Evolutionary conservation across 2,113 vertebrate species (phyloP), one percentile per base, ranked within the genome.

Genomic region (Shinisaurus crocodilurus): DNA sequence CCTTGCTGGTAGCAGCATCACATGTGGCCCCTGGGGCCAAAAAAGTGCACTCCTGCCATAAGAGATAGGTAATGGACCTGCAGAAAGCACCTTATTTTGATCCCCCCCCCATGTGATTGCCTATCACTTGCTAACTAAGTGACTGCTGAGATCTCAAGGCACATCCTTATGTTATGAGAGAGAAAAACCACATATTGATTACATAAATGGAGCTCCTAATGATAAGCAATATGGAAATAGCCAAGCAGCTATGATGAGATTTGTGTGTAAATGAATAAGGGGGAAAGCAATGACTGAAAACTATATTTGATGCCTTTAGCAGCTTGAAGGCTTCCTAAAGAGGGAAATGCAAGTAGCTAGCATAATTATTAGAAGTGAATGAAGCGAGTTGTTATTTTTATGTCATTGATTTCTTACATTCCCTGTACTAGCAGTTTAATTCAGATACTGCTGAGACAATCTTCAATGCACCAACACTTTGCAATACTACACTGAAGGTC

Each of bases 361-460:
- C 1, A 3, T 23, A 82, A 94, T 91, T 94, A 90, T 93, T 95
- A 91, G 79, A 94, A 95, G 93, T 95, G 95, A 95, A 96, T 94
- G 93, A 93, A 96, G 93, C 57, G 60, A 91, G 93, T 95, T 93
- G 92, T 86, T 20, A 40, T 77, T 96, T 96, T 96, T 93, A 95
- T 90, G 88, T 74, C 87, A 69, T 76, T 90, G 93, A 87, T 95
- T 79, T 50, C 45, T 96, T 95, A 93, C 87, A 45, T 90, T 94
- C 94, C 89, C 95, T 92, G 89, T 87, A 87, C 93, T 92, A 57
- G 91, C 79, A 57, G 69, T 95, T 97, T 96, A 94, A 92, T 96
- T 96, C 93, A 94, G 94, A 87, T 93, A 91, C 91, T 94, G 85
- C 91, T 91, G 86, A 96, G 92, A 95, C 93, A 88, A 94, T 96